Percentiles rank a stretch among this genome's conserved stretches.
phyloP scores from a whole-genome alignment of 2,797 vertebrate species.

The Smutsia gigantea region DNA sequence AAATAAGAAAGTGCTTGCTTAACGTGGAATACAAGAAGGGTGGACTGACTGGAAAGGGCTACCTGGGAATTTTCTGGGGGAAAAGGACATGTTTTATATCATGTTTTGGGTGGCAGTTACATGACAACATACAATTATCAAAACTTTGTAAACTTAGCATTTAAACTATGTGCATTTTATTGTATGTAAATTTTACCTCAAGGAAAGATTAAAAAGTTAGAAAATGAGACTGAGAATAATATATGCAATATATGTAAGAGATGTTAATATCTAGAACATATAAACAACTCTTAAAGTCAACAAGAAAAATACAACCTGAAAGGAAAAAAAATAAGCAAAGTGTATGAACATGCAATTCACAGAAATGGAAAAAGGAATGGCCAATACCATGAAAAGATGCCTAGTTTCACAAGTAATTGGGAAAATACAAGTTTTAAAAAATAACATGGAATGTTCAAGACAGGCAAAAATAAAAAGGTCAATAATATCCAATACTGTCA shows the following conservation, averaged over 20 bases:
- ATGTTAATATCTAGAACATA: conserved; percentile 10
- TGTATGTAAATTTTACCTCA: no score
- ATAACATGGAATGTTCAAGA: not conserved
- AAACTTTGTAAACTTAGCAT: not conserved
- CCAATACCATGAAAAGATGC: not conserved
- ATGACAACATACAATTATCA: not conserved
- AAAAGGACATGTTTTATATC: not conserved
- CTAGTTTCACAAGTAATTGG: not conserved
- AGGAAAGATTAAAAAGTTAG: conserved; percentile 17
- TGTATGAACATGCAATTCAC: not conserved
- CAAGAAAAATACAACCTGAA: not conserved
- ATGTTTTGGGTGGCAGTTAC: not conserved
- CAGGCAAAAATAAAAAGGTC: not conserved
- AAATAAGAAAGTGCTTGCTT: not conserved
- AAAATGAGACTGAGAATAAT: conserved; percentile 1
- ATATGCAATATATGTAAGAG: not conserved
- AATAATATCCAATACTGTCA: conserved; percentile 1
- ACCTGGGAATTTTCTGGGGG: not conserved
- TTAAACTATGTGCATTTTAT: not conserved
- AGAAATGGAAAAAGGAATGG: not conserved
- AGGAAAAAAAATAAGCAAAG: not conserved
- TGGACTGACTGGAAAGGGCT: not conserved
- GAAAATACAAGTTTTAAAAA: not conserved
- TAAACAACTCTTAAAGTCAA: not conserved
- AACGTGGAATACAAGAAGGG: not conserved